Conservation (phyloP, 2,888 invertebrate genomes). For the Apoderus coryli region DNA sequence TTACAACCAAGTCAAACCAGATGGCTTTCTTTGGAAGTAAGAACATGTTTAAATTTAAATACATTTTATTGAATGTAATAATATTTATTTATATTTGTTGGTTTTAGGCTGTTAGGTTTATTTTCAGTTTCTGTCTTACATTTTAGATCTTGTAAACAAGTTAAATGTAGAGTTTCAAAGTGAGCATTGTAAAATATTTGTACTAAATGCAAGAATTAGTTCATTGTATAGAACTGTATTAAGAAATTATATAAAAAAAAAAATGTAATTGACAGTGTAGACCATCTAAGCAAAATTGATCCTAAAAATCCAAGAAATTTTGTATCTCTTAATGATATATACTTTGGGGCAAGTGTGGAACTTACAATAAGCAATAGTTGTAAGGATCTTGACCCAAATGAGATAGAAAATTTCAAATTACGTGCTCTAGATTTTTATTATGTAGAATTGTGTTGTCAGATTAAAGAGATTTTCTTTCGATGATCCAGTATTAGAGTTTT, state of each 20-base stretch:
- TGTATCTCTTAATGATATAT: neutral
- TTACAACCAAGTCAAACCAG: neutral
- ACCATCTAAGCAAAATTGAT: constrained; percentile 1
- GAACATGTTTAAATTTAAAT: too few relatives aligned
- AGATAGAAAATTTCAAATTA: constrained; percentile 1
- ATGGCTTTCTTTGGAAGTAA: constrained; percentile 1
- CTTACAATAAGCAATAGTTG: neutral
- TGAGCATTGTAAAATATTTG: constrained; percentile 4
- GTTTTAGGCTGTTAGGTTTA: neutral
- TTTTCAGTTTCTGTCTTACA: constrained; percentile 1
- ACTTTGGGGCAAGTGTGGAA: constrained; percentile 1
- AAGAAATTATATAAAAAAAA: constrained; percentile 4
- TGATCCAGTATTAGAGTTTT: too few relatives aligned
- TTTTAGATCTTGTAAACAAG: constrained; percentile 2
- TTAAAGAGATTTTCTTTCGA: too few relatives aligned
- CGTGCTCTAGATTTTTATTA: constrained; percentile 1
- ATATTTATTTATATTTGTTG: neutral
- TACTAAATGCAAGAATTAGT: constrained; percentile 1
- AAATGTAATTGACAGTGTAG: neutral
- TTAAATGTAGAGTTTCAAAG: constrained; percentile 6
- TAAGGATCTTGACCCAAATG: too few relatives aligned
- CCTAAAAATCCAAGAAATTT: neutral
- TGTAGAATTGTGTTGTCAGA: too few relatives aligned
- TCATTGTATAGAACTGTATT: constrained; percentile 4
- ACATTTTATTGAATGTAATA: too few relatives aligned